phyloP scores from a whole-genome alignment of 2,888 invertebrate genomes.

The Drosophila pegasa region DNA sequence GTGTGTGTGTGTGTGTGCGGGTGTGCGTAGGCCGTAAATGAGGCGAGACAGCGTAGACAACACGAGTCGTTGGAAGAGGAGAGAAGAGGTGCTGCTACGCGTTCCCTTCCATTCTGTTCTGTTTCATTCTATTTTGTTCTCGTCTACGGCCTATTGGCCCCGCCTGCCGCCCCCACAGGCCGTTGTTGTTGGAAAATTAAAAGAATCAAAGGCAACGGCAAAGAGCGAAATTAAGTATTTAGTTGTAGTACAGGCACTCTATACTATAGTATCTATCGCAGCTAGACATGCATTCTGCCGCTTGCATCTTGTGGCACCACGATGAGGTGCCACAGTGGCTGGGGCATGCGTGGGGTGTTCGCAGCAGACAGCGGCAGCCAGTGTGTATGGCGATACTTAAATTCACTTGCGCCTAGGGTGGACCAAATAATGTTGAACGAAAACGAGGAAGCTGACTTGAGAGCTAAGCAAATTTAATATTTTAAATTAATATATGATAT shows the following conservation, averaged over 20 bases:
- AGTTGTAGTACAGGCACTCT: constrained; percentile 62
- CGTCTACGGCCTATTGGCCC: constrained; percentile 41
- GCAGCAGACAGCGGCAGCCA: constrained; percentile 7
- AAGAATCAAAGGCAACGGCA: constrained; percentile 78
- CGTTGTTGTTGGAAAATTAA: constrained; percentile 72
- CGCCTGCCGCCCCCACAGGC: background rate
- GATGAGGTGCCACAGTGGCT: background rate
- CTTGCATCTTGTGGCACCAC: constrained; percentile 40
- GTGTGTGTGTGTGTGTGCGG: constrained; percentile 19
- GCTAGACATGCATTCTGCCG: constrained; percentile 59
- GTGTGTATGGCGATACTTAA: constrained; percentile 45
- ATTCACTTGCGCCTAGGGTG: constrained; percentile 39
- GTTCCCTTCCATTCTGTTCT: constrained; percentile 37
- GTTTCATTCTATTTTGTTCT: constrained; percentile 31
- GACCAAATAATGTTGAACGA: constrained; percentile 13
- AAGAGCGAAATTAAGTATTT: constrained; percentile 78
- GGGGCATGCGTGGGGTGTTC: background rate
- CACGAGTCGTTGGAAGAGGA: constrained; percentile 26
- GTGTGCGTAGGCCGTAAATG: constrained; percentile 75
- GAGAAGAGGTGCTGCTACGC: constrained; percentile 2
- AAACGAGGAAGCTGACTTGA: background rate
- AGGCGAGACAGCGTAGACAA: constrained; percentile 64
- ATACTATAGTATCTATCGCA: constrained; percentile 60
- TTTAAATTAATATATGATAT: background rate
- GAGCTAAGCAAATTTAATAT: background rate